Base-by-base conservation (phyloP, 2,113 vertebrate species). In the Pomatostomus ruficeps region DNA sequence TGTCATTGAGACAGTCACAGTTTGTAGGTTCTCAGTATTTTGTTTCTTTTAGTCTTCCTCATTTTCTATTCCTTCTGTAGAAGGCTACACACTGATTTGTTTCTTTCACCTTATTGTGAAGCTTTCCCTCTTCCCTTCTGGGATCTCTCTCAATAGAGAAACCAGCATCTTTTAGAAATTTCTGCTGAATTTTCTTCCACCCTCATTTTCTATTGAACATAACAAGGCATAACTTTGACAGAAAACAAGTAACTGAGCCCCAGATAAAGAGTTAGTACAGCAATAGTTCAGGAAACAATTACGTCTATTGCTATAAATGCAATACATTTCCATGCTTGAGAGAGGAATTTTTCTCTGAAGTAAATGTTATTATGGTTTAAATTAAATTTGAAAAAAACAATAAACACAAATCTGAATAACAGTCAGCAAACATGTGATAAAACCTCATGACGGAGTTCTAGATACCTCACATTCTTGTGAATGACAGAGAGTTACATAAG, bases 31-130 rank as follows among this genome's bases (percentile, higher is more conserved):
- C 75, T 94, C 86, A 67, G 33, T 21, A 76, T 91, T 95, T 95
- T 91, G 43, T 36, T 90, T 63, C 31, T 89, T 91, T 94, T 80
- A 95, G 59, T 18, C 40, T 83, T 62, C 55, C 91, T 91, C 91
- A 93, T 91, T 95, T 93, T 70, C 36, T 91, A 91, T 96, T 96
- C 87, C 43, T 94, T 97, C 81, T 94, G 62, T 90, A 70, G 68
- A 61, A 76, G 82, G 65, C 75, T 96, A 58, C 82, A 85, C 35
- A 89, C 87, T 67, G 94, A 76, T 76, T 94, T 84, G 20, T 48
- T 94, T 70, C 85, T 68, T 96, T 88, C 70, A 90, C 63, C 58
- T 89, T 48, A 85, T 66, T 89, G 78, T 89, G 40, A 16, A 91
- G 25, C 26, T 58, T 79, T 72, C 25, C 26, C 17, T 38, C 42